A percentile compares a stretch with the other conserved stretches of the same genome.
These are phyloP conservation scores for Polydrusus tereticollis DNA, from an alignment of 2,888 invertebrate species.

Conservation along the genomic window DNA sequence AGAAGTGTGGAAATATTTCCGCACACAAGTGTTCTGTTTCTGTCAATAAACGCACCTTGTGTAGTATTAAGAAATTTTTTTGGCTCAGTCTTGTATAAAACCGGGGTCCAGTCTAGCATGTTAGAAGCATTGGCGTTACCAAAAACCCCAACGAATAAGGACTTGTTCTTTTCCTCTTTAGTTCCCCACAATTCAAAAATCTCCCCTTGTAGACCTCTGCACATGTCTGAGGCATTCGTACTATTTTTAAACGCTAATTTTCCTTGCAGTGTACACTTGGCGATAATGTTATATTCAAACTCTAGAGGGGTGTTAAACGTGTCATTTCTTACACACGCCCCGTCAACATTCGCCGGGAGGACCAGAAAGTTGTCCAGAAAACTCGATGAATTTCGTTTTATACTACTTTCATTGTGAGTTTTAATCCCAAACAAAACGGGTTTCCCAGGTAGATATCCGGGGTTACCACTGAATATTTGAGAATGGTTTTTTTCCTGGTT, in stretches of 20 bases:
- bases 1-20: conserved; percentile 62
- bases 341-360: conserved; percentile 66
- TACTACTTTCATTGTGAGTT: conserved; percentile 62
- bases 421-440: conserved; percentile 71
- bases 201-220: conserved; percentile 59
- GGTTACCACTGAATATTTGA: conserved; percentile 76
- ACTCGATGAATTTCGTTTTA: conserved; percentile 54
- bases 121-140: conserved; percentile 68
- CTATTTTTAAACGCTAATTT: conserved; percentile 50
- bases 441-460: conserved; percentile 78
- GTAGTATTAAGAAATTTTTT: conserved; percentile 56
- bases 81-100: conserved; percentile 65
- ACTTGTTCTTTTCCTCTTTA: conserved; percentile 54
- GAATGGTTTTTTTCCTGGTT: conserved; percentile 59
- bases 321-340: conserved; percentile 66
- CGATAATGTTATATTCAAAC: conserved; percentile 69
- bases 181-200: conserved; percentile 58
- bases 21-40: conserved; percentile 59
- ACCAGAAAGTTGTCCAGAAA: conserved; percentile 61
- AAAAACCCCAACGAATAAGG: conserved; percentile 65
- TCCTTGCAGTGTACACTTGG: conserved; percentile 65
- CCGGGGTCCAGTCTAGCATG: conserved; percentile 68
- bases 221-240: conserved; percentile 55
- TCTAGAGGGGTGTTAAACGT: conserved; percentile 63
- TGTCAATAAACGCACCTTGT: conserved; percentile 60